Percentiles rank a stretch among this genome's conserved stretches.
These are phyloP conservation scores for Thumatha senex DNA, from an alignment of 2,888 invertebrate genomes.

Conservation along the genomic window DNA sequence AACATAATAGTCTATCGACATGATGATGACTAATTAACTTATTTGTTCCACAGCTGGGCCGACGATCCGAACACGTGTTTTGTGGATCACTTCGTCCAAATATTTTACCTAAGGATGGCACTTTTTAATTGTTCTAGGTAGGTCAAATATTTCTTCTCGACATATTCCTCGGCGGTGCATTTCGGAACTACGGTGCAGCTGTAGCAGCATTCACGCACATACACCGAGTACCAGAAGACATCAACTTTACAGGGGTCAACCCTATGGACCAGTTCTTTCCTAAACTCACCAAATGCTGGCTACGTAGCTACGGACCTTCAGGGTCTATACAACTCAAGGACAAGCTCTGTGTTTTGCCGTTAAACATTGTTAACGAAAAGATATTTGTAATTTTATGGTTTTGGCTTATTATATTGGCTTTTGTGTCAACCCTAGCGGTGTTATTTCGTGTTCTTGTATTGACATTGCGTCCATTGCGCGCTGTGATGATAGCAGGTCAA, in stretches of 20 bases:
- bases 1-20: no score
- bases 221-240: constrained; percentile 53
- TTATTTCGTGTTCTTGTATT: constrained; percentile 86
- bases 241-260: constrained; percentile 74
- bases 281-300: constrained; percentile 86
- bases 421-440: constrained; percentile 85
- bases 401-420: constrained; percentile 87
- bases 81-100: no score
- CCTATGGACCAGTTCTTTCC: constrained; percentile 88
- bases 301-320: constrained; percentile 83
- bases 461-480: constrained; percentile 81
- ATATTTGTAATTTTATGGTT: constrained; percentile 89
- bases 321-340: constrained; percentile 84
- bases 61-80: no score
- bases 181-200: constrained; percentile 83
- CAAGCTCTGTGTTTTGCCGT: constrained; percentile 88
- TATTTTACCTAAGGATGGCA: not conserved
- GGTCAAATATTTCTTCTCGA: constrained; percentile 88
- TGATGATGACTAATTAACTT: no score
- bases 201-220: constrained; percentile 73
- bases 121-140: constrained; percentile 68
- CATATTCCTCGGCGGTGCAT: constrained; percentile 85
- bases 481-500: constrained; percentile 85
- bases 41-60: no score
- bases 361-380: constrained; percentile 92